Conservation (phyloP, 2,113 vertebrate species). For the Siniperca knerii region DNA sequence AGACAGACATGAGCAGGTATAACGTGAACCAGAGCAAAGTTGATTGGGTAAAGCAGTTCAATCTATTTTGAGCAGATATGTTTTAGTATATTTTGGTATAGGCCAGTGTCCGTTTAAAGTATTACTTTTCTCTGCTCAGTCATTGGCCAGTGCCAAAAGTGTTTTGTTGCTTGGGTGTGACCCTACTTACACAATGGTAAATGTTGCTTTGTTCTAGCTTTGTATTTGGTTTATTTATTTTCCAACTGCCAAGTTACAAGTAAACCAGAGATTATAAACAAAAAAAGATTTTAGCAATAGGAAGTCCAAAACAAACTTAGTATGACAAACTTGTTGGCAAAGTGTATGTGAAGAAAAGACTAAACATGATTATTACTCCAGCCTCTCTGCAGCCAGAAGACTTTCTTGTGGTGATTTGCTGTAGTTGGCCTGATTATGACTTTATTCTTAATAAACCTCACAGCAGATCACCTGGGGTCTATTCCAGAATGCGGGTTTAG, state of each 20-base stretch:
- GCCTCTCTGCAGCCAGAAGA: constrained; percentile 7
- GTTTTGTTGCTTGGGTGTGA: background rate
- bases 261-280: background rate
- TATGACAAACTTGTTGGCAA: background rate
- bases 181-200: background rate
- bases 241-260: background rate
- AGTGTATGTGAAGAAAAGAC: background rate
- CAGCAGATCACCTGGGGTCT: constrained; percentile 52
- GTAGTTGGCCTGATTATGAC: constrained; percentile 57
- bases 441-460: constrained; percentile 52
- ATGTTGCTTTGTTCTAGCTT: constrained; percentile 14
- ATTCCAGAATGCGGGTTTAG: too few species aligned
- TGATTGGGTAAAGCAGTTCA: constrained; percentile 34
- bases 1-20: constrained; percentile 20
- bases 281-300: background rate
- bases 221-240: constrained; percentile 2
- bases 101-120: constrained; percentile 15
- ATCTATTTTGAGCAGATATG: constrained; percentile 37
- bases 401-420: constrained; percentile 30
- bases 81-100: constrained; percentile 31
- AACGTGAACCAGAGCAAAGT: constrained; percentile 46
- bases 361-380: background rate
- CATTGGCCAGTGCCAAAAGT: background rate
- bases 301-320: background rate
- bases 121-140: background rate